Percentiles rank a stretch among this genome's conserved stretches.
Evolutionary conservation across 2,797 vertebrate species (phyloP).

Genomic region (Yasuhikotakia modesta): DNA sequence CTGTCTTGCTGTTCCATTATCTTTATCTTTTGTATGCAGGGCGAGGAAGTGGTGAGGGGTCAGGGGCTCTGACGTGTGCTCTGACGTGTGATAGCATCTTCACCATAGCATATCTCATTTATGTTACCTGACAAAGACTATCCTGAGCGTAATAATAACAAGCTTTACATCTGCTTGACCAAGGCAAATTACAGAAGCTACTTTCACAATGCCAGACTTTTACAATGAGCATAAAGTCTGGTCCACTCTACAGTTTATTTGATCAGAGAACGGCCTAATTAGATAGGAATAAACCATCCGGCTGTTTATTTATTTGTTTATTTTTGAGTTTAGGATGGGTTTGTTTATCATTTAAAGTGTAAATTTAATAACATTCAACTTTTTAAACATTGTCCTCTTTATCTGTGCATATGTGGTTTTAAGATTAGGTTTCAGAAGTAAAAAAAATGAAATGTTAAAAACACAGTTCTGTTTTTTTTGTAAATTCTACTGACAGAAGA

Average conservation of each 20-base stretch:
- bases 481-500: not conserved
- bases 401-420: too few species aligned
- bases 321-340: not conserved
- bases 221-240: not conserved
- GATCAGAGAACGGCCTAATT: not conserved
- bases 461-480: not conserved
- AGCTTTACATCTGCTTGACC: conserved; percentile 23
- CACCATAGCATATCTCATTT: too few species aligned
- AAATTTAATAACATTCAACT: too few species aligned
- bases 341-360: too few species aligned
- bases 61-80: conserved; percentile 37
- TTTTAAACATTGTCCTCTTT: too few species aligned
- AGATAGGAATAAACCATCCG: not conserved
- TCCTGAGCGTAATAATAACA: conserved; percentile 15
- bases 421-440: too few species aligned
- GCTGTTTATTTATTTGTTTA: not conserved
- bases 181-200: conserved; percentile 1
- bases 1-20: conserved; percentile 39
- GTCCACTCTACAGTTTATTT: not conserved
- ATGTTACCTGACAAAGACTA: conserved; percentile 29
- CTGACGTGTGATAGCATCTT: conserved; percentile 32
- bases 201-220: not conserved
- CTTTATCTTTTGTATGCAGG: conserved; percentile 52
- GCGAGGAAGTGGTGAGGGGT: conserved; percentile 42
- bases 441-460: not conserved